Conservation (phyloP, 2,113 vertebrate genomes). For the Speoplatyrhinus poulsoni region DNA sequence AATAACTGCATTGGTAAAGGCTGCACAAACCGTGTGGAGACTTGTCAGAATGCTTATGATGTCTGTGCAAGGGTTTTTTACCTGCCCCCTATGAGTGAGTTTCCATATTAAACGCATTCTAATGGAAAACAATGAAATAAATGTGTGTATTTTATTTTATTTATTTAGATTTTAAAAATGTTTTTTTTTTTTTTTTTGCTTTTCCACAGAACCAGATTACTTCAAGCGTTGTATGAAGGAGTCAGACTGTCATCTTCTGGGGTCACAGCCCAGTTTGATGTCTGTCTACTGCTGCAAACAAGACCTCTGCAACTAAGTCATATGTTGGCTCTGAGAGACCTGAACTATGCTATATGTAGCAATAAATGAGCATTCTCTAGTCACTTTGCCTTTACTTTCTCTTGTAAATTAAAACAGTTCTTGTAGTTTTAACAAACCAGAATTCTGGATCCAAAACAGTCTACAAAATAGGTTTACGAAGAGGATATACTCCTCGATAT, state of each 20-base stretch:
- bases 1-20: not conserved
- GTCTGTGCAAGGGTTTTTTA: not conserved
- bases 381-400: not conserved
- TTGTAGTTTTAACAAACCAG: no score
- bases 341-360: not conserved
- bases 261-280: not conserved
- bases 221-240: not conserved
- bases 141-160: not conserved
- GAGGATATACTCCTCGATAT: no score
- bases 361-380: not conserved
- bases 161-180: not conserved
- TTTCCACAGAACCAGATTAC: not conserved
- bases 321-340: not conserved
- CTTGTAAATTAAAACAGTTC: no score
- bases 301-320: constrained; percentile 3
- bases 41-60: not conserved
- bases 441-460: no score
- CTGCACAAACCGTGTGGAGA: not conserved
- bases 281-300: not conserved
- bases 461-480: no score
- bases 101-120: not conserved
- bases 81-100: not conserved
- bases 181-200: not conserved
- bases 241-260: not conserved
- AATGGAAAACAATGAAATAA: not conserved